Evolutionary conservation across 2,113 vertebrate genomes (phyloP).

Genomic region (Carlito syrichta): DNA sequence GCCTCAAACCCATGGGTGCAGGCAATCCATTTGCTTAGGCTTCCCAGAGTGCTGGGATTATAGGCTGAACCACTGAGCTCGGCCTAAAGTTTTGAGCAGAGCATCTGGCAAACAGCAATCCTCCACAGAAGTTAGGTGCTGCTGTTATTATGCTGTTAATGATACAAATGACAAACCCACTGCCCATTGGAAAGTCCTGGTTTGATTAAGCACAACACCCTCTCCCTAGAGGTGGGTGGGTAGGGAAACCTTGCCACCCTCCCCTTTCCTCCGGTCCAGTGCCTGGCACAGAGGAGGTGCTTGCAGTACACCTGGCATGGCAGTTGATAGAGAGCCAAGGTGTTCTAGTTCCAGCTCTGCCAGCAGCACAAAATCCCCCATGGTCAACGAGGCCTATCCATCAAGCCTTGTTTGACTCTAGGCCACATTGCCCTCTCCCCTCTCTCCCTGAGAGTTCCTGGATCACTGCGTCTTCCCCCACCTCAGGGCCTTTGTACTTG

Average conservation of each 20-base stretch:
- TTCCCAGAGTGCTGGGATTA: too few species aligned
- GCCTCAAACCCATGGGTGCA: too few species aligned
- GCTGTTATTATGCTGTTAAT: accelerated
- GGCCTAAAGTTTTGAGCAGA: too few species aligned
- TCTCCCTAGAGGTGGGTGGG: neutral
- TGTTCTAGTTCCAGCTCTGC: neutral
- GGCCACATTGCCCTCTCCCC: neutral
- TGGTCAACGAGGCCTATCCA: accelerated
- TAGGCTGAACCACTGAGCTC: too few species aligned
- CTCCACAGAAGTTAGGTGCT: neutral
- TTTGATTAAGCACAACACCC: neutral
- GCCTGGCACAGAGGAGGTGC: neutral
- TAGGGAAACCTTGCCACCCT: accelerated
- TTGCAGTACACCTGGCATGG: neutral
- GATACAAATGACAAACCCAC: accelerated
- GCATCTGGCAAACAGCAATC: neutral
- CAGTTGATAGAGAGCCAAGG: neutral
- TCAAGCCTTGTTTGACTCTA: neutral
- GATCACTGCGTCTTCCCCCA: accelerated
- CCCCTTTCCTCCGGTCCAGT: neutral
- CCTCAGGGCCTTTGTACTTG: neutral
- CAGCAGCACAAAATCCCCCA: neutral
- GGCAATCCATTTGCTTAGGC: too few species aligned
- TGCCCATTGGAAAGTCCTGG: neutral
- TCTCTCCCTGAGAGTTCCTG: neutral